These are phyloP conservation scores for Spondyliosoma cantharus DNA, from an alignment of 2,797 vertebrate species.

Conservation along the genomic window DNA sequence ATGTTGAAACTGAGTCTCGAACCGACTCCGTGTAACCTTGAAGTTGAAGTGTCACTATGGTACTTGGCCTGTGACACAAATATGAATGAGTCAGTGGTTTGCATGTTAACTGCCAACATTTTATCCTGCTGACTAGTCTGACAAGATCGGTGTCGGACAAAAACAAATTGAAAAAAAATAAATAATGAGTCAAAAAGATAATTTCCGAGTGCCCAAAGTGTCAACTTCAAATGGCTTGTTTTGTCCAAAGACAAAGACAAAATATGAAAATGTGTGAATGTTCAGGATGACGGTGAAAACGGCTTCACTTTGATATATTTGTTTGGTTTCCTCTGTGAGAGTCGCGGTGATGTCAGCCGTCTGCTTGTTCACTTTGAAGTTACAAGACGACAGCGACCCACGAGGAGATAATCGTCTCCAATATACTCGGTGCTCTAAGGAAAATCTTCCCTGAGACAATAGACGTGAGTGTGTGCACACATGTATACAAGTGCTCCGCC, in stretches of 20 bases:
- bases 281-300: neutral
- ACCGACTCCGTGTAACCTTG: too few relatives aligned
- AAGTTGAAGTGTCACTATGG: too few relatives aligned
- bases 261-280: neutral
- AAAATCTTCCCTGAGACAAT: conserved; percentile 32
- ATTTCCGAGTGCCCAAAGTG: too few relatives aligned
- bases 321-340: neutral
- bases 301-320: neutral
- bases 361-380: neutral
- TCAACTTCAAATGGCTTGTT: too few relatives aligned
- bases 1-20: too few relatives aligned
- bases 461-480: neutral
- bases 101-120: too few relatives aligned
- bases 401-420: conserved; percentile 10
- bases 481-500: conserved; percentile 1
- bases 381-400: neutral
- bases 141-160: neutral
- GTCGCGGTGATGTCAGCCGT: neutral
- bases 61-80: too few relatives aligned
- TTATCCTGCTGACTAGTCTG: too few relatives aligned
- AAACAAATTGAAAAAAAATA: too few relatives aligned
- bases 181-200: too few relatives aligned
- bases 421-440: neutral
- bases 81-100: too few relatives aligned
- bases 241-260: too few relatives aligned